These are phyloP conservation scores for Aphelinus certus DNA, from an alignment of 1,140 invertebrate genomes.

Conservation along the genomic window DNA sequence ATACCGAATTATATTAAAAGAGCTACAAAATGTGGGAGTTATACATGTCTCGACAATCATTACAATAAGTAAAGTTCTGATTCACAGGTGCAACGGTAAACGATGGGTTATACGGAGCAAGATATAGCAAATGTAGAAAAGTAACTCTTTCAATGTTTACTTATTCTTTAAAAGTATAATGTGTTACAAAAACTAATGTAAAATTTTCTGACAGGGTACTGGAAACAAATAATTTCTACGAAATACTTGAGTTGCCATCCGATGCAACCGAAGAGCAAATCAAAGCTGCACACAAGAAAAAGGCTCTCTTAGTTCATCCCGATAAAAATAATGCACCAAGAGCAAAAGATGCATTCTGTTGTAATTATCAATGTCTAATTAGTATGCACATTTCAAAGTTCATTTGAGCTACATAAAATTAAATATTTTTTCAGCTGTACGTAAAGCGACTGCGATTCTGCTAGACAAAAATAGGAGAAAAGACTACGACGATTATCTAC, in stretches of 20 bases:
- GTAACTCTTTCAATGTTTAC: background rate
- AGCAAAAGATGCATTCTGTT: conserved; percentile 28
- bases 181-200: background rate
- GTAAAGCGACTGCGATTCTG: conserved; percentile 27
- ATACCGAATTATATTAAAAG: no score
- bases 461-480: conserved; percentile 27
- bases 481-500: conserved; percentile 20
- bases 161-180: background rate
- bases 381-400: background rate
- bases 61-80: no score
- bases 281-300: conserved; percentile 16
- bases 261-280: conserved; percentile 26
- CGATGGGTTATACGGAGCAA: conserved; percentile 19
- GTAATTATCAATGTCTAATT: conserved; percentile 9
- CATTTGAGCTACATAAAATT: no score
- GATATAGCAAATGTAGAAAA: conserved; percentile 14
- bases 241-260: conserved; percentile 6
- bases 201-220: conserved; percentile 16
- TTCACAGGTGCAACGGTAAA: background rate
- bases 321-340: conserved; percentile 33
- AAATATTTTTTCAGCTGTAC: conserved; percentile 6
- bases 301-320: conserved; percentile 29
- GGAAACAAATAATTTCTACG: conserved; percentile 29
- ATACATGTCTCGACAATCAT: no score
- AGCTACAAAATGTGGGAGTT: no score